Percentiles rank a stretch among this genome's conserved stretches.
These are phyloP conservation scores for Neoseiulus cucumeris DNA, from an alignment of 1,140 invertebrate genomes.

Conservation along the genomic window DNA sequence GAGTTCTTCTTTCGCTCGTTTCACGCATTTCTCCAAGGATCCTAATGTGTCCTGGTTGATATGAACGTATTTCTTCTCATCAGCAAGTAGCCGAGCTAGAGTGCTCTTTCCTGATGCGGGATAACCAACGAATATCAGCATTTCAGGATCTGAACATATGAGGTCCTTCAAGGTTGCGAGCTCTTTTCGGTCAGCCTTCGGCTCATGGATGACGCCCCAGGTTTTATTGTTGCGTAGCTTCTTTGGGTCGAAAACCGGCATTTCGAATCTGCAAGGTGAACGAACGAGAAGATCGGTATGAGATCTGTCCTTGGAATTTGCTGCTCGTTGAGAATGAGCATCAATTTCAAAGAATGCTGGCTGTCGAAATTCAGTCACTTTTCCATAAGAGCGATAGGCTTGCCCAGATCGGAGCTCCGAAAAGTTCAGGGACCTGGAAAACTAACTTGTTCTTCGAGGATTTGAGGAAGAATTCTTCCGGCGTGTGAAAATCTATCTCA, in stretches of 20 bases:
- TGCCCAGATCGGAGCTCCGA: background rate
- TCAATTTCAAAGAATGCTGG: too few relatives aligned
- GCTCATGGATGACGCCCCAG: background rate
- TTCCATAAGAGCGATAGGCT: too few relatives aligned
- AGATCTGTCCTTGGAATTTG: too few relatives aligned
- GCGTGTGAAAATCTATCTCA: slow-evolving; percentile 15
- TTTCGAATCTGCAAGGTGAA: background rate
- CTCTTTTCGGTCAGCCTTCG: background rate
- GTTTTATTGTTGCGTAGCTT: background rate
- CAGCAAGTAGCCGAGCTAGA: slow-evolving; percentile 4
- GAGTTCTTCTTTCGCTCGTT: background rate
- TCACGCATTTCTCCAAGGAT: slow-evolving; percentile 13
- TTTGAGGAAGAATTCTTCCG: slow-evolving; percentile 16
- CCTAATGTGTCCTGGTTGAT: slow-evolving; percentile 12
- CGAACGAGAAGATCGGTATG: background rate
- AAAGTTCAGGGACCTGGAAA: background rate
- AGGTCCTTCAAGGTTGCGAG: background rate
- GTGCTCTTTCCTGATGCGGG: slow-evolving; percentile 15
- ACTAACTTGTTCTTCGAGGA: background rate
- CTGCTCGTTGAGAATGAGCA: too few relatives aligned
- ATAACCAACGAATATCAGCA: slow-evolving; percentile 14
- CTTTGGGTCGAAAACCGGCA: background rate
- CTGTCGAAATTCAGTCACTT: too few relatives aligned
- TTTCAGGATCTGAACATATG: background rate
- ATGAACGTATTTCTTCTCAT: slow-evolving; percentile 11